These are phyloP conservation scores for Bimastos eiseni DNA, from an alignment of 2,888 invertebrate genomes.

Conservation along the genomic window DNA sequence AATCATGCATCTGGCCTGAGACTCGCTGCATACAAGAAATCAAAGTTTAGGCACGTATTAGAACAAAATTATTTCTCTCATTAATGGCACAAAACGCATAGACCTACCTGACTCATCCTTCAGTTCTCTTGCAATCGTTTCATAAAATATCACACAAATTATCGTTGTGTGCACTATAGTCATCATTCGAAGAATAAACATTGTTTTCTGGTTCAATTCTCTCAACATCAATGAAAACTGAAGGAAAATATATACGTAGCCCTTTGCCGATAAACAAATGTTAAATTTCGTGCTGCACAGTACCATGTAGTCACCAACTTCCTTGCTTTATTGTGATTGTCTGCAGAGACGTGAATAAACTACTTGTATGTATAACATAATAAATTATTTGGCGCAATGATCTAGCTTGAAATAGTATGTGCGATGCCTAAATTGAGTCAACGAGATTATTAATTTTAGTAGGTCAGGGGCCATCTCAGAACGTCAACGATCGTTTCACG, in stretches of 20 bases:
- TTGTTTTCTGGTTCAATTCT: not conserved
- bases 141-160: not conserved
- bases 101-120: conserved; percentile 2
- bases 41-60: not conserved
- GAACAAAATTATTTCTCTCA: not conserved
- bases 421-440: not conserved
- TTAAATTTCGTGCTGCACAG: not conserved
- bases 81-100: not conserved
- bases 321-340: too few species aligned
- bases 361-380: not conserved
- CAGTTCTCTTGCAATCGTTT: not conserved
- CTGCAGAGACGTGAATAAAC: not conserved
- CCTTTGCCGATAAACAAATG: not conserved
- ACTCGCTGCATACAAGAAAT: not conserved
- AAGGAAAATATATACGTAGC: not conserved
- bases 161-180: not conserved
- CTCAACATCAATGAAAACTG: not conserved
- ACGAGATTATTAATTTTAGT: not conserved
- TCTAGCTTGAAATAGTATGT: not conserved
- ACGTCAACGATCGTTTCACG: not conserved
- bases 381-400: not conserved
- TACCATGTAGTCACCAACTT: not conserved
- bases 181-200: not conserved
- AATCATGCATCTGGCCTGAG: too few species aligned
- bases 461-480: not conserved